phyloP scores from a whole-genome alignment of 2,113 vertebrate genomes.

The Isurus oxyrinchus region DNA sequence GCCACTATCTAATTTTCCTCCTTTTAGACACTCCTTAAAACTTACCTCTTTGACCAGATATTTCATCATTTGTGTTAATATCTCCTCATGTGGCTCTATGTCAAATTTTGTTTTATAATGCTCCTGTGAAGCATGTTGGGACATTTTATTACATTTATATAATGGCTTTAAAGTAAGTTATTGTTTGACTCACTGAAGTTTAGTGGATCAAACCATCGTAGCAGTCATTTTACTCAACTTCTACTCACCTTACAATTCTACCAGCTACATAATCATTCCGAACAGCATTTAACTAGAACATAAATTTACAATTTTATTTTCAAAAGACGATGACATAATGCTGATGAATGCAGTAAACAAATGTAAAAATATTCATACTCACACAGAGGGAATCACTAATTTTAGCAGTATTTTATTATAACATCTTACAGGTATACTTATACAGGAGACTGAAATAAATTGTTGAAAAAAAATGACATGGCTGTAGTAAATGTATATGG shows the following conservation, averaged over 20 bases:
- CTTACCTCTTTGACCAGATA: no score
- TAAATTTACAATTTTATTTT: not conserved
- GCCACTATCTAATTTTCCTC: no score
- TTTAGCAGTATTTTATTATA: not conserved
- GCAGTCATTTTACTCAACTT: not conserved
- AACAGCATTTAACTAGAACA: not conserved
- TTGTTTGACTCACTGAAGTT: not conserved
- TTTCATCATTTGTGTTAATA: no score
- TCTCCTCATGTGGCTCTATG: no score
- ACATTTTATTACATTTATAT: no score
- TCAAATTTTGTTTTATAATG: no score
- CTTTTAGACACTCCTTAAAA: no score
- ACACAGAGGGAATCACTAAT: not conserved
- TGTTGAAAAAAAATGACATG: not conserved
- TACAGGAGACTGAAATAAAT: not conserved
- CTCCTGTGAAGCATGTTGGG: no score
- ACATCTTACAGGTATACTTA: not conserved
- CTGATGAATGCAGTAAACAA: constrained; percentile 21
- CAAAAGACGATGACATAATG: not conserved
- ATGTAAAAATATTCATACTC: not conserved
- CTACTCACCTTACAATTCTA: not conserved
- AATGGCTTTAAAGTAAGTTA: not conserved
- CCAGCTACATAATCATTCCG: not conserved
- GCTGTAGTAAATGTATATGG: not conserved
- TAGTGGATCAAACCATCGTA: not conserved